A percentile compares a stretch with the other conserved stretches of the same genome.
These are phyloP conservation scores for Python bivittatus DNA, from an alignment of 2,113 vertebrate genomes.

Conservation along the genomic window DNA sequence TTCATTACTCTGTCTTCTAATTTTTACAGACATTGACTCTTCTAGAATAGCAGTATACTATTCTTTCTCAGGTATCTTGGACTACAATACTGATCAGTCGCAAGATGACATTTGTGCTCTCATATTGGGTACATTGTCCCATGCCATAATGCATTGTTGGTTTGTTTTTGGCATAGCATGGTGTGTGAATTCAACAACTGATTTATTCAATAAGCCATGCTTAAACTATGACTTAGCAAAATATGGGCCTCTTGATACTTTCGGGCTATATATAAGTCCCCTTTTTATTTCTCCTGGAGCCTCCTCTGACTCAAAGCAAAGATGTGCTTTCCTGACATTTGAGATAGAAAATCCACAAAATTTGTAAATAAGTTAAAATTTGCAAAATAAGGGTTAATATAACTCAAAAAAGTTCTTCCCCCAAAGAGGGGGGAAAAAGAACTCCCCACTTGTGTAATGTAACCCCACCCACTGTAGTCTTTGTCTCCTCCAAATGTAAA, in stretches of 20 bases:
- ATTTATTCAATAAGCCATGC: background rate
- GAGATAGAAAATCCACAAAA: background rate
- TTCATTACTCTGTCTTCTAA: background rate
- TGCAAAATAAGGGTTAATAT: background rate
- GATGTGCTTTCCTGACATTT: background rate
- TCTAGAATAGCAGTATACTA: background rate
- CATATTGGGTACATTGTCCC: background rate
- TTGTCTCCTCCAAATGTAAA: background rate
- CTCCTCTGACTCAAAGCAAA: background rate
- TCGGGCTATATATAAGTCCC: background rate
- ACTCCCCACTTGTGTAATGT: background rate
- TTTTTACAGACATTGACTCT: background rate
- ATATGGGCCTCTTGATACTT: background rate
- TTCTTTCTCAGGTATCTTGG: background rate
- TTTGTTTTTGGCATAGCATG: background rate
- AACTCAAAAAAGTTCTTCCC: background rate
- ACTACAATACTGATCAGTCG: background rate
- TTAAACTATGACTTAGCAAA: background rate
- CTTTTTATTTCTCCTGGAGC: background rate
- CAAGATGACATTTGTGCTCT: background rate
- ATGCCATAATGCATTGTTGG: background rate
- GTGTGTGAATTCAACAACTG: background rate
- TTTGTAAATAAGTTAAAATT: background rate
- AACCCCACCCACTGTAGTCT: background rate
- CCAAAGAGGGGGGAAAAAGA: background rate